These are phyloP conservation scores for Luperina testacea DNA, from an alignment of 2,888 invertebrate genomes.

Conservation along the genomic window DNA sequence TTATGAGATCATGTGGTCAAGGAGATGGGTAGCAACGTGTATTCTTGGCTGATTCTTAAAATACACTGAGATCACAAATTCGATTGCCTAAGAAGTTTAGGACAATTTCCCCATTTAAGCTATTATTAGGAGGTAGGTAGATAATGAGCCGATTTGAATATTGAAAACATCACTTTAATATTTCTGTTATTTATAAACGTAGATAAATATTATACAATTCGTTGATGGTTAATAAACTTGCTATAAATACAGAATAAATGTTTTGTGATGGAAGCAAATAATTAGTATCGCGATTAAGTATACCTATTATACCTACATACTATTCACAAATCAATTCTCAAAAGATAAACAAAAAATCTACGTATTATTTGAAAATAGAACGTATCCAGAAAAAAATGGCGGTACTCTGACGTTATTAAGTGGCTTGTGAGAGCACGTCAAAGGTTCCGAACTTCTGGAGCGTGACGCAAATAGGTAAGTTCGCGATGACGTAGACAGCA, in stretches of 20 bases:
- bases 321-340: neutral
- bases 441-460: constrained; percentile 33
- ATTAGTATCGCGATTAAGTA: neutral
- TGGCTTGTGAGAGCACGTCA: constrained; percentile 24
- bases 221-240: neutral
- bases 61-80: neutral
- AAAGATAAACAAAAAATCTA: neutral
- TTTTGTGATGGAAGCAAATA: neutral
- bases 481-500: constrained; percentile 25
- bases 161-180: neutral
- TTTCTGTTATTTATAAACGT: neutral
- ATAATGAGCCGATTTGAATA: neutral
- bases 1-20: neutral
- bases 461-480: constrained; percentile 47
- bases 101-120: neutral
- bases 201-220: neutral
- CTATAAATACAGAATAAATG: neutral
- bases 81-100: neutral
- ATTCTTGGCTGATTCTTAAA: neutral
- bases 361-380: neutral
- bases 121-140: too few relatives aligned
- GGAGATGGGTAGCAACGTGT: neutral
- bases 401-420: constrained; percentile 33
- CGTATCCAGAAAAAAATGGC: constrained; percentile 5
- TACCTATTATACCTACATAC: neutral